A percentile compares a stretch with the other conserved stretches of the same genome.
These are phyloP conservation scores for Helicoverpa armigera DNA, from an alignment of 1,140 invertebrate species.

Conservation along the genomic window DNA sequence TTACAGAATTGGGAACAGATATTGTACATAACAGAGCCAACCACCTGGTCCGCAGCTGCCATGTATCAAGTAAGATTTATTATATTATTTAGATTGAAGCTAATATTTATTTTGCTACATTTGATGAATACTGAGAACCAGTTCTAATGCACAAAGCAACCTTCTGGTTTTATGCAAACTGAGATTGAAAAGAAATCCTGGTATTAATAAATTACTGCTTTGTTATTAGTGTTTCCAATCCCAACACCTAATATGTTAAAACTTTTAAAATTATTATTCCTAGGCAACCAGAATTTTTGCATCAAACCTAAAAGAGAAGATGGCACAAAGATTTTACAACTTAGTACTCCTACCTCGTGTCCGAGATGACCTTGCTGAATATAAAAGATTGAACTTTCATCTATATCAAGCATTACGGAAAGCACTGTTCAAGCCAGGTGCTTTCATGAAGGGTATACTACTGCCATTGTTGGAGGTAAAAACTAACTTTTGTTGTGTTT, in stretches of 20 bases:
- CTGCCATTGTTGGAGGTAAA: slow-evolving; percentile 94
- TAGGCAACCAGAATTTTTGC: slow-evolving; percentile 97
- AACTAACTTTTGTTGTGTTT: background rate
- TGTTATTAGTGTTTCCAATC: too few relatives aligned
- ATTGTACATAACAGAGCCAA: slow-evolving; percentile 94
- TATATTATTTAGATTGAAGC: slow-evolving; percentile 1
- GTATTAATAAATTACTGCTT: too few relatives aligned
- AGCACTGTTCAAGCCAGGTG: slow-evolving; percentile 98
- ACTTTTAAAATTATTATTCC: slow-evolving; percentile 52
- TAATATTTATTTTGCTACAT: background rate
- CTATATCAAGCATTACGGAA: slow-evolving; percentile 97
- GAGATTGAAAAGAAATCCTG: too few relatives aligned
- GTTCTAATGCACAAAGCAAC: too few relatives aligned
- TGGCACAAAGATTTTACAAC: slow-evolving; percentile 99
- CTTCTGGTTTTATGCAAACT: too few relatives aligned
- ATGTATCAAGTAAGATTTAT: slow-evolving; percentile 91
- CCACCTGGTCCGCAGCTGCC: slow-evolving; percentile 96
- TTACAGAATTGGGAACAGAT: slow-evolving; percentile 99
- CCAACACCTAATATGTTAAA: background rate
- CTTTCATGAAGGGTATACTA: slow-evolving; percentile 99
- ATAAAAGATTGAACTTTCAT: slow-evolving; percentile 98
- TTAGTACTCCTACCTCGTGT: slow-evolving; percentile 96
- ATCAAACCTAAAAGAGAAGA: slow-evolving; percentile 97
- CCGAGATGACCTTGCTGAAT: slow-evolving; percentile 98
- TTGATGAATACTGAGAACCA: too few relatives aligned